Base-by-base conservation (phyloP, 2,888 invertebrate species). In the Polia nebulosa region DNA sequence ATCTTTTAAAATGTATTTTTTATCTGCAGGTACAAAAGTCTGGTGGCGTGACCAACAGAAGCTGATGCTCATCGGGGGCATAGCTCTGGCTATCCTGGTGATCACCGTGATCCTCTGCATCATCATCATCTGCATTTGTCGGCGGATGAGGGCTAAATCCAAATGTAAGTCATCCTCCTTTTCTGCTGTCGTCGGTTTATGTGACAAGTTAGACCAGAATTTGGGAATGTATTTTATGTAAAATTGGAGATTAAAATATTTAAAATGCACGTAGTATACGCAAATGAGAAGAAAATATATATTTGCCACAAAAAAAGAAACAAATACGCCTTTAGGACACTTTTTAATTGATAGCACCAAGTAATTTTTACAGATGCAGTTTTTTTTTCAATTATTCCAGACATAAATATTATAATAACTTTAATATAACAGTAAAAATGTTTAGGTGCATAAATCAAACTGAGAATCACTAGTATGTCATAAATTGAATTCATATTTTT, bases 11-110 rank as follows among this genome's bases (percentile, higher is more conserved):
- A 27, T 15, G 1, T 25, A 1, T 25, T n/a, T 39, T 15, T 15
- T 45, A 29, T 59, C 41, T 44, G 3, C 96, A 98, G 98, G 98
- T 87, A 97, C 97, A 85, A 96, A 97, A 72, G 97, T 97, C 3
- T 98, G 98, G 97, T 98, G 98, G 98, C 96, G 97, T 78, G 97
- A 97, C 83, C 97, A 97, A 83, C 98, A 98, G 85, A 97, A 98
- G 86, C 94, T 98, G 72, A 96, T 98, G 85, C 97, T 98, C 74
- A 96, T 98, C 74, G 95, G 94, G 0, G 92, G 95, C 47, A 92
- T 94, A 45, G 97, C 98, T 8, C 89, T 95, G 0, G 93, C 94
- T 2, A 83, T 94, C 3, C 89, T 96, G 6, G 90, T 96, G 81
- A 87, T 96, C 83, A 96, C 97, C 55, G 97, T 98, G 73, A 97